phyloP scores from a whole-genome alignment of 53 echinoderm and acorn worm species.

The Henricia sp. region DNA sequence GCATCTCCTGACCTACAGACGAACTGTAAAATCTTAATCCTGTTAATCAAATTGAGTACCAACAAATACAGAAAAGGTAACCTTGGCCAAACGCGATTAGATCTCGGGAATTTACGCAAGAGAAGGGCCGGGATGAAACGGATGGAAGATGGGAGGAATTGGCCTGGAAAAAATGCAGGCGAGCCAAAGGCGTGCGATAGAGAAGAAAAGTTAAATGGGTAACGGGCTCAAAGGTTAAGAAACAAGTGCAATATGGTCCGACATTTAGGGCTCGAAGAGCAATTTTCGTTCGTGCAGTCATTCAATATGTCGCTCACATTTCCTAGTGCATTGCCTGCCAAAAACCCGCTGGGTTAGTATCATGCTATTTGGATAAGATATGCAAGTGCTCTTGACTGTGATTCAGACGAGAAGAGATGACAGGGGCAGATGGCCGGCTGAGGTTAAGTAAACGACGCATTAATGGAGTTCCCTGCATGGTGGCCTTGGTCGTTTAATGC shows the following conservation, averaged over 20 bases:
- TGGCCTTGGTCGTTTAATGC: neutral
- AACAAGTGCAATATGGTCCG: too few relatives aligned
- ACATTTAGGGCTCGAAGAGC: too few relatives aligned
- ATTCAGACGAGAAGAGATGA: neutral
- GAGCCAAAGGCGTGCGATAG: neutral
- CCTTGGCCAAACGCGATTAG: neutral
- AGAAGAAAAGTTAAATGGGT: neutral
- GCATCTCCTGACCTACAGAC: neutral
- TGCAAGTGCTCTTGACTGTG: conserved; percentile 1
- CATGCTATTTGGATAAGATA: conserved; percentile 1
- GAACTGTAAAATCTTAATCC: neutral
- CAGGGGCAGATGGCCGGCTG: conserved; percentile 3
- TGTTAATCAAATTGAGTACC: neutral
- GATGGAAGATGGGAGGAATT: neutral
- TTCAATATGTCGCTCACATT: neutral
- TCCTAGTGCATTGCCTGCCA: neutral
- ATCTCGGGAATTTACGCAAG: neutral
- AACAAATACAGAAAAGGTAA: neutral
- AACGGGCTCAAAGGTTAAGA: neutral
- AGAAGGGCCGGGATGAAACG: neutral
- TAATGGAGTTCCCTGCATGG: neutral
- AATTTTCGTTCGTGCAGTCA: neutral
- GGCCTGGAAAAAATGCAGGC: neutral
- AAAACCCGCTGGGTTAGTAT: neutral
- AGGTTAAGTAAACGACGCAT: conserved; percentile 24